These are phyloP conservation scores for Ips nitidus DNA, from an alignment of 1,140 invertebrate genomes.

Conservation along the genomic window DNA sequence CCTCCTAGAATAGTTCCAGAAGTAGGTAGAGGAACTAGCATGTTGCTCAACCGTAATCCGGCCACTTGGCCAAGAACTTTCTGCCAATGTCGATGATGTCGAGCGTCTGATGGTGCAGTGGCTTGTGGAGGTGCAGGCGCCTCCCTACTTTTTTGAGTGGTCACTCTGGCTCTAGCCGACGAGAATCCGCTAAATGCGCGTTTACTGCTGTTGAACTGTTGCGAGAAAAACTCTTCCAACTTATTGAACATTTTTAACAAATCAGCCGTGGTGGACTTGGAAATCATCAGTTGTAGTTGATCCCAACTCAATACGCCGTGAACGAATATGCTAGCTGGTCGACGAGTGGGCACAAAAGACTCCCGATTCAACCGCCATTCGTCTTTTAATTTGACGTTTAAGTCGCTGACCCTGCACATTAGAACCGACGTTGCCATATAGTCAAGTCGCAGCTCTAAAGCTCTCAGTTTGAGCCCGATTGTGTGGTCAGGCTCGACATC, in stretches of 20 bases:
- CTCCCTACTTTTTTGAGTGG: conserved; percentile 47
- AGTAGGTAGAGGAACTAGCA: conserved; percentile 65
- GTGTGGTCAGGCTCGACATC: conserved; percentile 88
- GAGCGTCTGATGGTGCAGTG: conserved; percentile 58
- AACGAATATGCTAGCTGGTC: conserved; percentile 88
- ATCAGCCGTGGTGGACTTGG: conserved; percentile 94
- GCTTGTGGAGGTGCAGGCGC: conserved; percentile 10
- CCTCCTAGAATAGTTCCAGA: conserved; percentile 79
- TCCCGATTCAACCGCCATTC: conserved; percentile 70
- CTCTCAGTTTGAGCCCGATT: conserved; percentile 79
- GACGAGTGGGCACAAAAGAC: conserved; percentile 61
- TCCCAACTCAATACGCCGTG: conserved; percentile 93
- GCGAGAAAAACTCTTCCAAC: conserved; percentile 94
- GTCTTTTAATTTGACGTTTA: conserved; percentile 78
- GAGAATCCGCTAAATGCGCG: conserved; percentile 71
- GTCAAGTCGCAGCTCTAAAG: conserved; percentile 86
- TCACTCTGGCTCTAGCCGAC: conserved; percentile 40
- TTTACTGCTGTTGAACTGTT: conserved; percentile 92
- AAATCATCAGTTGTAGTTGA: conserved; percentile 94
- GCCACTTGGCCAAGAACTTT: conserved; percentile 72
- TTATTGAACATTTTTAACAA: conserved; percentile 95
- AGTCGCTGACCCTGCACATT: conserved; percentile 83
- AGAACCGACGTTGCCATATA: conserved; percentile 96
- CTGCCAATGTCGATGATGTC: conserved; percentile 93
- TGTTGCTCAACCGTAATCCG: conserved; percentile 73